Base-by-base conservation (phyloP, 2,888 invertebrate species). In the Colletes collaris region DNA sequence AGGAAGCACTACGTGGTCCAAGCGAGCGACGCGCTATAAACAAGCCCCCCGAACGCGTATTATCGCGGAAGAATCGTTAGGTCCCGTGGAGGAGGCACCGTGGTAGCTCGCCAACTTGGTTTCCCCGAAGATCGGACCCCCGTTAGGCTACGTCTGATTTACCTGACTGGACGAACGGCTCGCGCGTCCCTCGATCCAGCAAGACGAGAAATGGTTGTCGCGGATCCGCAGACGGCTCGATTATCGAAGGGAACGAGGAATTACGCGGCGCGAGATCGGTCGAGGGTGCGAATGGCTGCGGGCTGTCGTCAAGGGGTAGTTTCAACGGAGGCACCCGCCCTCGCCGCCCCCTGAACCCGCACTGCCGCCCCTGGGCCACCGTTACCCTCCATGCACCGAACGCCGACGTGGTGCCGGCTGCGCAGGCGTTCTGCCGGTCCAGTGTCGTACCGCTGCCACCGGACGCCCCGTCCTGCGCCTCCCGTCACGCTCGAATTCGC, bases 311-410 rank as follows among this genome's bases (percentile, higher is more conserved):
- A 91, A 92, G 92, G 90, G 90, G 88, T 91, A 84, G 83, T 88
- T 89, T 86, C 88, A 88, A 90, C 90, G 90, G 90, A 91, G 89
- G 86, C 90, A 91, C 89, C 92, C 91, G 91, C 92, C 92, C 92
- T 91, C 92, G 91, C 90, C 89, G 92, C 92, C 93, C 92, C 92
- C 90, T 91, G 90, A 92, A 90, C 91, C 92, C 92, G 91, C 92
- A 92, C 93, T 92, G 91, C 89, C 87, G 87, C 91, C 89, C 90
- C 88, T 88, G 86, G 82, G 85, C 81, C 86, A 79, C 82, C 87
- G 86, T 81, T 84, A 75, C 84, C 87, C 85, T 85, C 84, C 83
- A 81, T 84, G 85, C 85, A 85, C 85, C 86, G 73, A 77, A 74
- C 68, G 65, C 63, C 67, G 63, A 58, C 69, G 83, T 67, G 84